phyloP scores from a whole-genome alignment of 2,888 invertebrate species.

The Hirtodrosophila alboralis region DNA sequence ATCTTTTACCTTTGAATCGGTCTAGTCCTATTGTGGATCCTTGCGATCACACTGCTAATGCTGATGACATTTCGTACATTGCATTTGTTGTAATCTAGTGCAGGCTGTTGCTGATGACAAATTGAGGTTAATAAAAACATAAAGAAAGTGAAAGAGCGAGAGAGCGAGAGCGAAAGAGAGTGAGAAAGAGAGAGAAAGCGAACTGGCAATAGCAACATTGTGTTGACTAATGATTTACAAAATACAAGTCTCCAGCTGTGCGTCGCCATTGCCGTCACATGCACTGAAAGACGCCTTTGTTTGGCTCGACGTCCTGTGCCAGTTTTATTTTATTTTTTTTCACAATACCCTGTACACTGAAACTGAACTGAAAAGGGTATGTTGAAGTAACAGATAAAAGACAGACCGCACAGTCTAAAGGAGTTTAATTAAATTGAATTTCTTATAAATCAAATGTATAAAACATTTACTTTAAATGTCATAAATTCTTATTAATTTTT shows the following conservation, averaged over 20 bases:
- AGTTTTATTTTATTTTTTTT: conserved; percentile 1
- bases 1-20: conserved; percentile 32
- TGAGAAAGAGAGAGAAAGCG: too few relatives aligned
- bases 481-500: too few relatives aligned
- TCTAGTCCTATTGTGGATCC: conserved; percentile 26
- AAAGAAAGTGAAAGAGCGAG: conserved; percentile 10
- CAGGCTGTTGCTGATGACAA: conserved; percentile 58
- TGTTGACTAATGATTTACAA: conserved; percentile 78
- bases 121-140: conserved; percentile 48
- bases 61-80: conserved; percentile 66
- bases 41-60: conserved; percentile 55
- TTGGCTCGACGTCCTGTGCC: conserved; percentile 15
- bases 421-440: too few relatives aligned
- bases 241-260: conserved; percentile 71
- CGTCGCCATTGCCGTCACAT: conserved; percentile 50
- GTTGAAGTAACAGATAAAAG: too few relatives aligned
- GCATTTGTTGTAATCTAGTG: conserved; percentile 60
- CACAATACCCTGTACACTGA: conserved; percentile 12
- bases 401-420: too few relatives aligned
- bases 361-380: too few relatives aligned
- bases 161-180: conserved; percentile 1
- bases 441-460: too few relatives aligned
- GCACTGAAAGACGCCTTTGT: conserved; percentile 38
- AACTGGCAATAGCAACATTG: conserved; percentile 26
- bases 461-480: too few relatives aligned